Evolutionary conservation across 2,113 vertebrate species (phyloP), one percentile per base, ranked within the genome.

Genomic region (Rhegmatorhina hoffmannsi): DNA sequence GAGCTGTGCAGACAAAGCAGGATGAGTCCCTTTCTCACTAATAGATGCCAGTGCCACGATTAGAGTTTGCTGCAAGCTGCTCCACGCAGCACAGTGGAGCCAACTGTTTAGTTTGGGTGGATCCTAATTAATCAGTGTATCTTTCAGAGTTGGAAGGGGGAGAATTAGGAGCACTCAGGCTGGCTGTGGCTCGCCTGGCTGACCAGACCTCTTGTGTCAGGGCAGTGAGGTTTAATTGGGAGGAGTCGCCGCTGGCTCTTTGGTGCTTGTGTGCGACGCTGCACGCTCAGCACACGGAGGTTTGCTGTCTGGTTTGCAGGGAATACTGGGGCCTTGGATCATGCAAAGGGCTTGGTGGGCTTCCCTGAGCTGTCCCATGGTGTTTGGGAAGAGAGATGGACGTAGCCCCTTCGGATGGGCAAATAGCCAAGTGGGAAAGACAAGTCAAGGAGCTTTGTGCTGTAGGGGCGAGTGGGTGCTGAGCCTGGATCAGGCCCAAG

Each of bases 341-440:
- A 0, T 5, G 2, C 14, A 2, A 4, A 24, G 29, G 43, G 38
- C 62, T 94, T 13, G 0, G 8, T 2, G 12, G 43, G 60, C 21
- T 79, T 7, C 50, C 64, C 76, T 8, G 49, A 11, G 49, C 55
- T 58, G 31, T 31, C 9, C 40, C 18, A 0, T 6, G 8, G 11
- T 13, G 53, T 9, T 17, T 24, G 60, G 60, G 14, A 28, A 29
- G 24, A 34, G 38, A 40, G 31, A 18, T 29, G 50, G 34, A 12
- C 3, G 0, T 26, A 29, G 33, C 46, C 78, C 55, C 59, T 33
- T 56, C 0, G 3, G 52, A 2, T 9, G 36, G 56, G 28, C 25
- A 13, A 47, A 38, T 4, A 53, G 53, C n/a, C 7, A 49, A 56
- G 59, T 1, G 2, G 58, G 24, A 44, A 58, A 38, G 23, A 28